Conservation (phyloP, 2,797 vertebrate species). For the Acanthurus lineatus region DNA sequence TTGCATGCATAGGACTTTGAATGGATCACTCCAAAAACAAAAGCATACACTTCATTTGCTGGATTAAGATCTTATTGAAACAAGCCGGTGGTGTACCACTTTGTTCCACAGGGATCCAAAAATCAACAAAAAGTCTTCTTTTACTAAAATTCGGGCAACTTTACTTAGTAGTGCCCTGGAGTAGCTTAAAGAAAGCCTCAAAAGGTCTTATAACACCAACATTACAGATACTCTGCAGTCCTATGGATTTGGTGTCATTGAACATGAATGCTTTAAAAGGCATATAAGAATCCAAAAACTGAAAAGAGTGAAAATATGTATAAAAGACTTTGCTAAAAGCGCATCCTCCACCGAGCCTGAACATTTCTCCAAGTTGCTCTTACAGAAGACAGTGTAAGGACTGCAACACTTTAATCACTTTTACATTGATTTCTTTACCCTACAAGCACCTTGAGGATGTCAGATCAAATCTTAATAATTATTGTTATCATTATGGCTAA, state of each 20-base stretch:
- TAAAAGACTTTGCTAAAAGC: background rate
- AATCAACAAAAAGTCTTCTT: background rate
- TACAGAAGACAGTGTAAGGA: background rate
- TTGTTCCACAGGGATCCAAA: no score
- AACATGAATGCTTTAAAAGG: background rate
- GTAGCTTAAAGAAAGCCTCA: no score
- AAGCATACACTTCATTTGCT: no score
- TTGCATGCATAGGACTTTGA: no score
- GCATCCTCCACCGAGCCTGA: background rate
- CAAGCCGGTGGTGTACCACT: no score
- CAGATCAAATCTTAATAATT: background rate
- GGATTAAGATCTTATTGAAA: no score
- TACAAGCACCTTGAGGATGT: background rate
- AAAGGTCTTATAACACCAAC: background rate
- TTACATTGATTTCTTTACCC: background rate
- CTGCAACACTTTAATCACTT: background rate
- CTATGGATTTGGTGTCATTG: background rate
- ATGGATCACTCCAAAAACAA: no score
- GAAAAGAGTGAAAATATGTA: background rate
- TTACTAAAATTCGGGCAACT: constrained; percentile 4
- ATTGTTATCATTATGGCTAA: background rate
- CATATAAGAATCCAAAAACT: background rate
- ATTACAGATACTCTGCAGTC: background rate
- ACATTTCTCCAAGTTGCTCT: background rate
- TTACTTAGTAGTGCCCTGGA: background rate